These are phyloP conservation scores for Lasiurus cinereus DNA, from an alignment of 2,113 vertebrate species.

Conservation along the genomic window DNA sequence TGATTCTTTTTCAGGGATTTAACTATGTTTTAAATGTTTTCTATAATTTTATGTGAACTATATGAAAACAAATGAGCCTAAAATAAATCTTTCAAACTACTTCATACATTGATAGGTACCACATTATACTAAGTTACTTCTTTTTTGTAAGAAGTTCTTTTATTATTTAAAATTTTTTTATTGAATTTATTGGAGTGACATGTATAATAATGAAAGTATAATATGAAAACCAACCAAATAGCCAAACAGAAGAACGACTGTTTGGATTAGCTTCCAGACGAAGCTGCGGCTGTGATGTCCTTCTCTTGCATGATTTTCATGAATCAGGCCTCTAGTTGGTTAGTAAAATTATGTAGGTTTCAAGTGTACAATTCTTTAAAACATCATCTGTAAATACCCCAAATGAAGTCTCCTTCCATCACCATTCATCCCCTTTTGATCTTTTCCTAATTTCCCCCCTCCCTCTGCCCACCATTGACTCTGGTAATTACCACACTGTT, in stretches of 20 bases:
- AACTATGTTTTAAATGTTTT: background rate
- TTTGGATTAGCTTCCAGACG: no score
- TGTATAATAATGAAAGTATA: no score
- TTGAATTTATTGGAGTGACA: background rate
- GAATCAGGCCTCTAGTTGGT: background rate
- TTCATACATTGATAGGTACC: background rate
- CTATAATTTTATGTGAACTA: constrained; percentile 25
- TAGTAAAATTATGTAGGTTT: background rate
- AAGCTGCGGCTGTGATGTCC: no score
- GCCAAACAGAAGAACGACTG: no score
- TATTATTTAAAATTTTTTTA: background rate
- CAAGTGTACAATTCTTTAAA: background rate
- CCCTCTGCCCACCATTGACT: background rate
- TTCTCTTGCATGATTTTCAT: no score
- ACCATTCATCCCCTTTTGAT: no score
- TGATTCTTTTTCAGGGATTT: background rate
- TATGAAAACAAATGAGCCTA: constrained; percentile 50
- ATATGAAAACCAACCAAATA: no score
- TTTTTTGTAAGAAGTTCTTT: background rate
- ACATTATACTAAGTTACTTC: background rate
- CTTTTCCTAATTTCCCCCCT: no score
- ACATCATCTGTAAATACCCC: background rate
- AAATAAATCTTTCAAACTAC: constrained; percentile 32
- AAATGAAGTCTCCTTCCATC: no score
- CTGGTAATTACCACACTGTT: background rate